These are phyloP conservation scores for Aethes cnicana DNA, from an alignment of 2,888 invertebrate genomes.

Conservation along the genomic window DNA sequence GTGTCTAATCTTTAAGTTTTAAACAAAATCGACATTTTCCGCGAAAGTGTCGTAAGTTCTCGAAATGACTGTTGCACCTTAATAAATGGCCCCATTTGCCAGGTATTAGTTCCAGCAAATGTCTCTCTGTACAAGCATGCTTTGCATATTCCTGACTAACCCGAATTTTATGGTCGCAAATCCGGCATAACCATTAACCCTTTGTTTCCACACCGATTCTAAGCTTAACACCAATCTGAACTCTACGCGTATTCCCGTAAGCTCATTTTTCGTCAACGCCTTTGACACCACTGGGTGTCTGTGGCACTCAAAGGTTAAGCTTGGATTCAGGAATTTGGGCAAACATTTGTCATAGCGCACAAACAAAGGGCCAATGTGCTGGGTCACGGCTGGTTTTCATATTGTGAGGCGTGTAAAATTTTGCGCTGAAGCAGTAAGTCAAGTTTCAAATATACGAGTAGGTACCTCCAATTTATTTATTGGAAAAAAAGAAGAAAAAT, in stretches of 20 bases:
- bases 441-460: neutral
- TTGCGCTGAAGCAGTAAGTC: neutral
- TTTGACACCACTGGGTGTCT: too few species aligned
- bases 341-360: slow-evolving; percentile 8
- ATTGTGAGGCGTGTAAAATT: neutral
- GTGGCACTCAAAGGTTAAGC: neutral
- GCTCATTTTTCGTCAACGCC: too few species aligned
- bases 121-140: neutral
- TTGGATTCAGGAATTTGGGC: slow-evolving; percentile 2
- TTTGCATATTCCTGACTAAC: neutral
- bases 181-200: slow-evolving; percentile 2
- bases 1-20: too few species aligned
- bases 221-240: too few species aligned
- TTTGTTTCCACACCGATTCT: too few species aligned
- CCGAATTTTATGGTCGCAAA: slow-evolving; percentile 6
- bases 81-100: neutral
- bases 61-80: too few species aligned
- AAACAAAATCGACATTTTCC: too few species aligned
- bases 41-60: too few species aligned
- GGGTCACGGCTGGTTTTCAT: neutral
- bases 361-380: slow-evolving; percentile 9
- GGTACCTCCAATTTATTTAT: too few species aligned
- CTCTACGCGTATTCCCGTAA: too few species aligned
- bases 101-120: too few species aligned
- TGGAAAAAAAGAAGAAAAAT: too few species aligned